A percentile compares a stretch with the other conserved stretches of the same genome.
phyloP scores from a whole-genome alignment of 2,797 vertebrate species.

The Melopsittacus undulatus region DNA sequence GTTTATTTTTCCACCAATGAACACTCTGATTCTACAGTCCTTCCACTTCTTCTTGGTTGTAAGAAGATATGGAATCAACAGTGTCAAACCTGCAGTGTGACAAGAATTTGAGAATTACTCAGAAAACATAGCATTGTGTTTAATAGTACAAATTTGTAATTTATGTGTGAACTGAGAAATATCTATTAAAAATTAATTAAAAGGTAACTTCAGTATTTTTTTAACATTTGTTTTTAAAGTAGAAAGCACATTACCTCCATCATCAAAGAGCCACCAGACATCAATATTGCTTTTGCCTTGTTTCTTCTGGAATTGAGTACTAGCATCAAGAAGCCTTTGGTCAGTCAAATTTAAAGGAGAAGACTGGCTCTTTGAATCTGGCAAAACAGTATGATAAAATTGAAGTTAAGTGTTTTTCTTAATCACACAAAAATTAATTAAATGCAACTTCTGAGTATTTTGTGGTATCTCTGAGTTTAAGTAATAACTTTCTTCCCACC shows the following conservation, averaged over 20 bases:
- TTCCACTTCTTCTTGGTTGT: slow-evolving; percentile 97
- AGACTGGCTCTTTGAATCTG: slow-evolving; percentile 82
- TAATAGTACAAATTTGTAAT: not conserved
- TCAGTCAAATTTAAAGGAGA: slow-evolving; percentile 85
- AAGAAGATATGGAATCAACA: slow-evolving; percentile 94
- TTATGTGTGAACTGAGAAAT: not conserved
- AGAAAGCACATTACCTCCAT: slow-evolving; percentile 84
- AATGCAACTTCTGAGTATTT: not conserved
- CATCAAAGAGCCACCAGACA: slow-evolving; percentile 99
- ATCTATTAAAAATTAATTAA: not conserved
- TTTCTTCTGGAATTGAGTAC: slow-evolving; percentile 93
- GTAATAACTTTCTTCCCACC: not conserved
- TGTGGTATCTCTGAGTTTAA: not conserved
- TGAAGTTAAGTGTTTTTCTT: not conserved
- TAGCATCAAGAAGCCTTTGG: slow-evolving; percentile 90
- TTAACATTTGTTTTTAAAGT: not conserved
- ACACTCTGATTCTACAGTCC: slow-evolving; percentile 96
- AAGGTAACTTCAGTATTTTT: not conserved
- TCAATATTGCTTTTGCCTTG: slow-evolving; percentile 97
- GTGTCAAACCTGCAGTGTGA: slow-evolving; percentile 85
- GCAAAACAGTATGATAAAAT: not conserved
- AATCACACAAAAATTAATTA: not conserved
- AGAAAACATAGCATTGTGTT: not conserved
- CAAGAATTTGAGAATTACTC: slow-evolving; percentile 31
- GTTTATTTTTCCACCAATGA: slow-evolving; percentile 98